These are phyloP conservation scores for Schizaphis graminum DNA, from an alignment of 2,888 invertebrate species.

Conservation along the genomic window DNA sequence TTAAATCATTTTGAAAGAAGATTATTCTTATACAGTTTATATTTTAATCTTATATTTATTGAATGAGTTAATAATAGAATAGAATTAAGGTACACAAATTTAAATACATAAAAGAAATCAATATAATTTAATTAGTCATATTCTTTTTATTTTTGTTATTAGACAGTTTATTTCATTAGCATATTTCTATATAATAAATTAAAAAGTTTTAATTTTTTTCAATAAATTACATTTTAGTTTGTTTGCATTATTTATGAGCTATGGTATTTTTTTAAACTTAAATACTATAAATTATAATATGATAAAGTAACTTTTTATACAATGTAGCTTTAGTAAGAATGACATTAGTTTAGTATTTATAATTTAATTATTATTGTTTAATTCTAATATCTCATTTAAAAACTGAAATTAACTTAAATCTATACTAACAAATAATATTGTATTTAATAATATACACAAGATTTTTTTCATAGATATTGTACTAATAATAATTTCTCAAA, in stretches of 20 bases:
- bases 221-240: neutral
- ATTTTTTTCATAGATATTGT: neutral
- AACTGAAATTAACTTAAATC: neutral
- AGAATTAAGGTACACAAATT: neutral
- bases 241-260: neutral
- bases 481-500: neutral
- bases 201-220: neutral
- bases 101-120: neutral
- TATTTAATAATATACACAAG: neutral
- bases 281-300: neutral
- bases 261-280: neutral
- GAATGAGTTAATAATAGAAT: neutral
- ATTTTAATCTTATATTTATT: neutral
- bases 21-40: neutral
- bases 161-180: neutral
- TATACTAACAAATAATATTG: neutral
- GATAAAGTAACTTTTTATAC: neutral
- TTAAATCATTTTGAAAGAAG: neutral
- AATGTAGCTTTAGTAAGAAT: neutral
- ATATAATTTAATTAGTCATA: neutral
- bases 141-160: conserved; percentile 1
- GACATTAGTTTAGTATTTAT: neutral
- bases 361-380: neutral
- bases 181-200: neutral
- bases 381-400: neutral